Evolutionary conservation across 2,113 vertebrate species (phyloP).

Genomic region (Numida meleagris): DNA sequence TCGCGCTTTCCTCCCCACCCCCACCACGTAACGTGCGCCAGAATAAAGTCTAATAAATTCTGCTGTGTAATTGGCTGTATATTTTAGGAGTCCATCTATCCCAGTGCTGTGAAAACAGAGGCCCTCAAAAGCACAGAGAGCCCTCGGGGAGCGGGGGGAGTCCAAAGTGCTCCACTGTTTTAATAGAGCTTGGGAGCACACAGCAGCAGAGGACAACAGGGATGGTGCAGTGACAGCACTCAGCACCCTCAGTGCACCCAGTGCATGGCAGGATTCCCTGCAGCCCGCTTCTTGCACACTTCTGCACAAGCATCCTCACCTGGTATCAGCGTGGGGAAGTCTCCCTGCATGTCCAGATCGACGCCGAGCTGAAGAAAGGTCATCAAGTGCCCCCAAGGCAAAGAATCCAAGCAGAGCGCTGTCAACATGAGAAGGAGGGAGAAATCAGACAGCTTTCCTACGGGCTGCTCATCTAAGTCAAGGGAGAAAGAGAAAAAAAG

Average conservation of each 20-base stretch:
- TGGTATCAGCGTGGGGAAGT: accelerated
- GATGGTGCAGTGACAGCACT: background rate
- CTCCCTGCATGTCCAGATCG: background rate
- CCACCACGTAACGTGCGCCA: background rate
- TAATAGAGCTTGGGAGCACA: background rate
- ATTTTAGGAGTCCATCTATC: constrained; percentile 20
- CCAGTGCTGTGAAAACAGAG: background rate
- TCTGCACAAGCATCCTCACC: background rate
- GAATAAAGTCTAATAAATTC: constrained; percentile 45
- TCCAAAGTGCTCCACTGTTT: background rate
- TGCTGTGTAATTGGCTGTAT: background rate
- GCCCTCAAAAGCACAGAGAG: constrained; percentile 19
- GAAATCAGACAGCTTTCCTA: background rate
- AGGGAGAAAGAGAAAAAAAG: background rate
- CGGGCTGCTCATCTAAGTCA: background rate
- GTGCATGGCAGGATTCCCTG: background rate
- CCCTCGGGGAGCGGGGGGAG: background rate
- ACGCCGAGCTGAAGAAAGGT: background rate
- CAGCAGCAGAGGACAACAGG: background rate
- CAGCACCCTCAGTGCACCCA: background rate
- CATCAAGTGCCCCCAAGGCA: background rate
- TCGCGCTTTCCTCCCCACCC: background rate
- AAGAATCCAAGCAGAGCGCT: background rate
- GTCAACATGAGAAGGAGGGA: background rate
- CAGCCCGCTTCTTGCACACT: background rate